Evolutionary conservation across 2,888 invertebrate species (phyloP).

Genomic region (Scelioninae gen. 2): DNA sequence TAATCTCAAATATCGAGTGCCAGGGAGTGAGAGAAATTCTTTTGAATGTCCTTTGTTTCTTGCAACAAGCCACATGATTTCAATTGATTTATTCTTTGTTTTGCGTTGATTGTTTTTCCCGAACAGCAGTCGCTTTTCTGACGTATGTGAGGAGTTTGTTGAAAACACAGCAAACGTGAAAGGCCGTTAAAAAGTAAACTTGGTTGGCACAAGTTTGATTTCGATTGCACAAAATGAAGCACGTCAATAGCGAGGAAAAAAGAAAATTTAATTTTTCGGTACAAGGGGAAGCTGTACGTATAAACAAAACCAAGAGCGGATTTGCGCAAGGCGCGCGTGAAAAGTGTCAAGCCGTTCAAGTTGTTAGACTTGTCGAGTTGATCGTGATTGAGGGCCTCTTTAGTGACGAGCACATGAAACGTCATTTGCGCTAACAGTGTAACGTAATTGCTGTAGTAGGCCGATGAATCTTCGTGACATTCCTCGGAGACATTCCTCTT

Average conservation of each 20-base stretch:
- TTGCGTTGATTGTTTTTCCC: too few species aligned
- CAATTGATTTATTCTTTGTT: too few species aligned
- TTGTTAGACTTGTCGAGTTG: conserved; percentile 63
- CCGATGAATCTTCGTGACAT: conserved; percentile 51
- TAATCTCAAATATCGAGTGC: too few species aligned
- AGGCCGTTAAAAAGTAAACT: too few species aligned
- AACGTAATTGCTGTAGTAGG: conserved; percentile 55
- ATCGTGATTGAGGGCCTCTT: conserved; percentile 70
- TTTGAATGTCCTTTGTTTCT: too few species aligned
- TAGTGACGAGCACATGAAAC: conserved; percentile 45
- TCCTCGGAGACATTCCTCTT: conserved; percentile 18
- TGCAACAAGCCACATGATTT: too few species aligned
- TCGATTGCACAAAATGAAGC: background rate
- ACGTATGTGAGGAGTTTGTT: too few species aligned
- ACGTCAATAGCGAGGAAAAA: too few species aligned
- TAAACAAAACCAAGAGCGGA: conserved; percentile 48
- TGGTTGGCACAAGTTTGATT: background rate
- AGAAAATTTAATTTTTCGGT: too few species aligned
- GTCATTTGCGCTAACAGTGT: conserved; percentile 55
- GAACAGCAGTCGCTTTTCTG: too few species aligned
- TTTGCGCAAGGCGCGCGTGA: conserved; percentile 58
- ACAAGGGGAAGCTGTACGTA: conserved; percentile 17
- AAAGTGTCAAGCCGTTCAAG: conserved; percentile 59
- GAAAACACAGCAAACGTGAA: too few species aligned
- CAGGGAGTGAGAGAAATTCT: too few species aligned